phyloP scores from a whole-genome alignment of 2,888 invertebrate species.

The Caradrina clavipalpis region DNA sequence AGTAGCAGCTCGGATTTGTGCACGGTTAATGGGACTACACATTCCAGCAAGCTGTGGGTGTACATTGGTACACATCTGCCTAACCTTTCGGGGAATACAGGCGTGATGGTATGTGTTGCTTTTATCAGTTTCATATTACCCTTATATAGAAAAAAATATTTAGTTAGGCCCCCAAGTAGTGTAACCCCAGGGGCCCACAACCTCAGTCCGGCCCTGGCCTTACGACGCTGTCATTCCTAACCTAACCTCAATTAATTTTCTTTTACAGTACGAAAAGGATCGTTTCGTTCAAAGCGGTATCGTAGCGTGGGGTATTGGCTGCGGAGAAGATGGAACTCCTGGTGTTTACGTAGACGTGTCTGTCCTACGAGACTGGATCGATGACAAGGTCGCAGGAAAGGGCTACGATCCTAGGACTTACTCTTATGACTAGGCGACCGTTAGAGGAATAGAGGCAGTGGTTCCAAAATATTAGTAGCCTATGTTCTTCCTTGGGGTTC shows the following conservation, averaged over 20 bases:
- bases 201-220: no score
- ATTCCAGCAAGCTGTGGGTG: no score
- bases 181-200: no score
- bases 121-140: no score
- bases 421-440: slow-evolving; percentile 42
- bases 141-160: no score
- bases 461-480: slow-evolving; percentile 6
- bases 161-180: no score
- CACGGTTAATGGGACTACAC: no score
- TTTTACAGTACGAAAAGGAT: slow-evolving; percentile 73
- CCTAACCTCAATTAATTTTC: background rate
- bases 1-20: no score
- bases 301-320: slow-evolving; percentile 96
- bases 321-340: slow-evolving; percentile 92
- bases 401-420: slow-evolving; percentile 82
- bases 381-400: slow-evolving; percentile 88
- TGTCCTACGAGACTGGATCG: slow-evolving; percentile 93
- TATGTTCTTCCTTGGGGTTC: no score
- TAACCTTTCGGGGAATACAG: no score
- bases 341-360: slow-evolving; percentile 94
- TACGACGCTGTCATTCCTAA: background rate
- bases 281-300: slow-evolving; percentile 90
- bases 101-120: no score
- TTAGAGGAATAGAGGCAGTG: slow-evolving; percentile 9
- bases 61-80: no score